phyloP scores from a whole-genome alignment of 2,888 invertebrate genomes.

The Girardia tigrina region DNA sequence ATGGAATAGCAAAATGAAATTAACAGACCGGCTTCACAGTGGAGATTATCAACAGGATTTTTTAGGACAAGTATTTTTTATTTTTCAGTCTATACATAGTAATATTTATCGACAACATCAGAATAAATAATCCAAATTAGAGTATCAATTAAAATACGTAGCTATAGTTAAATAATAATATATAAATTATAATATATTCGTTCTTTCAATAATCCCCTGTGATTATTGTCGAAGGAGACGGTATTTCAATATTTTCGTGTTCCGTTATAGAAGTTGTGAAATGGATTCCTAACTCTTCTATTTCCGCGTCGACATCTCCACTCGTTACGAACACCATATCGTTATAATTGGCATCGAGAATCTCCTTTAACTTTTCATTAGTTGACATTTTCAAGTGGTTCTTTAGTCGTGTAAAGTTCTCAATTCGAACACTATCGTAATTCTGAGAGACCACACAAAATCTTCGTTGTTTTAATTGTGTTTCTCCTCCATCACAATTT shows the following conservation, averaged over 20 bases:
- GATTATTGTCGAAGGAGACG: not conserved
- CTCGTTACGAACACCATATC: not conserved
- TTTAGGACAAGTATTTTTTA: too few species aligned
- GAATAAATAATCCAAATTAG: too few species aligned
- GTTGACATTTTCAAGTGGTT: not conserved
- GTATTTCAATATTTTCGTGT: not conserved
- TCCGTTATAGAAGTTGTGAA: not conserved
- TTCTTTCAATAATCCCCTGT: not conserved
- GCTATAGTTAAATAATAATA: too few species aligned
- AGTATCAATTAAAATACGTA: too few species aligned
- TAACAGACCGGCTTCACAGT: too few species aligned
- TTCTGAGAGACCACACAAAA: not conserved
- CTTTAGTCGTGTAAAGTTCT: not conserved
- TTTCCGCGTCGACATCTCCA: not conserved
- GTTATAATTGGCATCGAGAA: constrained; percentile 4
- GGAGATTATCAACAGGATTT: too few species aligned
- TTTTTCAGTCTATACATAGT: too few species aligned
- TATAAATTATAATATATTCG: too few species aligned
- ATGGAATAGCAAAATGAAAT: too few species aligned
- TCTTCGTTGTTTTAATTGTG: constrained; percentile 10
- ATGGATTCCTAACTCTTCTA: not conserved
- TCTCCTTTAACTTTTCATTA: not conserved
- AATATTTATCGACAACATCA: too few species aligned
- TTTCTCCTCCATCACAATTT: not conserved
- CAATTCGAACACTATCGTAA: constrained; percentile 3